phyloP scores from a whole-genome alignment of 2,113 vertebrate genomes.

The Peucedramus taeniatus region DNA sequence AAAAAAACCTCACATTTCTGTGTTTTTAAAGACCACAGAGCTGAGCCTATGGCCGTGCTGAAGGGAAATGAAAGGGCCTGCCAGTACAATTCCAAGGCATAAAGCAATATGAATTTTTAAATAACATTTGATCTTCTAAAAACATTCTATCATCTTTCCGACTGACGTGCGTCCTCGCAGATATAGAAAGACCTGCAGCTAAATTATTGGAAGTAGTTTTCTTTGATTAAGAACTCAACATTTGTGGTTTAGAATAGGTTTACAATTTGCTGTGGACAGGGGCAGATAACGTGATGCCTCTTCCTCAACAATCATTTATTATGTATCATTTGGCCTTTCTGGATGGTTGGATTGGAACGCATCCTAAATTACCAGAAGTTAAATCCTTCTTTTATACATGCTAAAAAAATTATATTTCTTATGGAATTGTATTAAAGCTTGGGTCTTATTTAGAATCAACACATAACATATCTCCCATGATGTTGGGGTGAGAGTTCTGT shows the following conservation, averaged over 20 bases:
- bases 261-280: slow-evolving; percentile 4
- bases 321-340: slow-evolving; percentile 20
- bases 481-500: not conserved
- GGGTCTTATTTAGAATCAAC: not conserved
- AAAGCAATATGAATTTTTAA: slow-evolving; percentile 48
- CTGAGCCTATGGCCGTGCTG: slow-evolving; percentile 1
- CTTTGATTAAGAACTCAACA: slow-evolving; percentile 25
- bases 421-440: not conserved
- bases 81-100: slow-evolving; percentile 49
- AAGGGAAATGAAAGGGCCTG: slow-evolving; percentile 61
- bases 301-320: not conserved
- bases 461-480: not conserved
- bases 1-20: not conserved
- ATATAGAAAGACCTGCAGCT: not conserved
- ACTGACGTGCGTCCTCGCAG: not conserved
- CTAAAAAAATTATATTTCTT: not conserved
- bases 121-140: slow-evolving; percentile 27
- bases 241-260: slow-evolving; percentile 27
- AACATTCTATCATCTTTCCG: not conserved
- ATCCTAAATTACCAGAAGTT: not conserved
- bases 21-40: not conserved
- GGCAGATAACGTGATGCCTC: not conserved
- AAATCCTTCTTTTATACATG: not conserved
- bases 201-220: slow-evolving; percentile 37
- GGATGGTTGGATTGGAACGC: not conserved